Percentiles rank a stretch among this genome's conserved stretches.
These are phyloP conservation scores for Bostrychus sinensis DNA, from an alignment of 2,113 vertebrate genomes.

Conservation along the genomic window DNA sequence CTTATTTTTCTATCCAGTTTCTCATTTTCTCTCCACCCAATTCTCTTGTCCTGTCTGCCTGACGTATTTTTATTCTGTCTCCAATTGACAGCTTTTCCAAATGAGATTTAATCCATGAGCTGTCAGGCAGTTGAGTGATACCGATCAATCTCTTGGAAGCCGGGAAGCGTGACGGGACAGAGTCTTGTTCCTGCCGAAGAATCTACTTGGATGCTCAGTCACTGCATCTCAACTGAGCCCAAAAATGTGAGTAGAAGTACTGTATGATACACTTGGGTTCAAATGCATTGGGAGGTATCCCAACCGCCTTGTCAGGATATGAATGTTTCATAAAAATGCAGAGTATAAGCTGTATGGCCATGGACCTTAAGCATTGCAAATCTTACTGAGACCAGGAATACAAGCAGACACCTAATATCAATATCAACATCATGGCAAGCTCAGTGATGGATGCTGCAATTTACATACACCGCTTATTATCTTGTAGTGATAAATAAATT, in stretches of 20 bases:
- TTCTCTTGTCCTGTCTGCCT: conserved; percentile 15
- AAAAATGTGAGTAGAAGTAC: conserved; percentile 17
- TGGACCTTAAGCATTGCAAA: conserved; percentile 9
- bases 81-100: conserved; percentile 47
- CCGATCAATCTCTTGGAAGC: conserved; percentile 53
- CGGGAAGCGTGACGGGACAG: conserved; percentile 16
- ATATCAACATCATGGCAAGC: conserved; percentile 20
- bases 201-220: conserved; percentile 22
- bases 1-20: background rate
- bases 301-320: too few species aligned
- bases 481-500: conserved; percentile 44
- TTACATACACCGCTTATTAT: conserved; percentile 43
- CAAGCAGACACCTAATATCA: conserved; percentile 16
- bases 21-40: background rate
- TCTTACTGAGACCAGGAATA: conserved; percentile 2
- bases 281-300: background rate
- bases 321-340: conserved; percentile 7
- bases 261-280: conserved; percentile 1
- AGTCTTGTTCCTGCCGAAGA: conserved; percentile 20
- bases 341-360: background rate
- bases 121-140: conserved; percentile 49
- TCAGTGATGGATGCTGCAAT: conserved; percentile 46
- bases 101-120: conserved; percentile 55
- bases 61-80: conserved; percentile 33
- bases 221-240: background rate